These are phyloP conservation scores for Drosophila sulfurigaster DNA, from an alignment of 1,140 invertebrate genomes.

Conservation along the genomic window DNA sequence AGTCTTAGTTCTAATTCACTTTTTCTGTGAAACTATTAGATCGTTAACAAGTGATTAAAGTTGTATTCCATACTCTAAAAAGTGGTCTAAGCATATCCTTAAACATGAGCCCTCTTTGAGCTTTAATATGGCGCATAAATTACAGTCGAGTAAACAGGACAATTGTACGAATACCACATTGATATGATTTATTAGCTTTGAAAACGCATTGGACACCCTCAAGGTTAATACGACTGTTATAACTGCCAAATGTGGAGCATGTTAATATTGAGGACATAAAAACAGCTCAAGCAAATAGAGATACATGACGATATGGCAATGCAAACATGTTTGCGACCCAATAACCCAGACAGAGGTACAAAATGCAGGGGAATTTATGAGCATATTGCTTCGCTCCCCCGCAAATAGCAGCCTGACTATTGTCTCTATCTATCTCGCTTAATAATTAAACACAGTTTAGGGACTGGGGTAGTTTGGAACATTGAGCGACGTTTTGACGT, in stretches of 20 bases:
- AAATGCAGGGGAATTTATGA: slow-evolving; percentile 33
- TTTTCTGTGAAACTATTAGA: too few relatives aligned
- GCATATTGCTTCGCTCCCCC: not conserved
- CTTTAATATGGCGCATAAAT: slow-evolving; percentile 43
- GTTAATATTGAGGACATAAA: slow-evolving; percentile 54
- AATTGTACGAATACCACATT: slow-evolving; percentile 4
- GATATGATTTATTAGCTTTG: slow-evolving; percentile 72
- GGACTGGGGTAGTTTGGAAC: slow-evolving; percentile 20
- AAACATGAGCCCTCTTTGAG: not conserved
- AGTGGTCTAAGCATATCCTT: not conserved
- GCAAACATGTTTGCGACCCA: slow-evolving; percentile 40
- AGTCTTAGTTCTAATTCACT: too few relatives aligned
- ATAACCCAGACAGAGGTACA: slow-evolving; percentile 12
- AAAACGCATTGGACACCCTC: slow-evolving; percentile 65
- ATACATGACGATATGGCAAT: slow-evolving; percentile 29
- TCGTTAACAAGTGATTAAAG: not conserved
- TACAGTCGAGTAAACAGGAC: slow-evolving; percentile 41
- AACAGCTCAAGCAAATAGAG: slow-evolving; percentile 23
- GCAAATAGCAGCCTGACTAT: not conserved
- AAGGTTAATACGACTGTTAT: slow-evolving; percentile 43
- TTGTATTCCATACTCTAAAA: not conserved
- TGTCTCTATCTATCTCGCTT: slow-evolving; percentile 10
- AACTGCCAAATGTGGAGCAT: slow-evolving; percentile 52
- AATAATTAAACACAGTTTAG: slow-evolving; percentile 22
- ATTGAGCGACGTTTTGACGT: slow-evolving; percentile 55